These are phyloP conservation scores for Lacanobia oleracea DNA, from an alignment of 2,888 invertebrate genomes.

Conservation along the genomic window DNA sequence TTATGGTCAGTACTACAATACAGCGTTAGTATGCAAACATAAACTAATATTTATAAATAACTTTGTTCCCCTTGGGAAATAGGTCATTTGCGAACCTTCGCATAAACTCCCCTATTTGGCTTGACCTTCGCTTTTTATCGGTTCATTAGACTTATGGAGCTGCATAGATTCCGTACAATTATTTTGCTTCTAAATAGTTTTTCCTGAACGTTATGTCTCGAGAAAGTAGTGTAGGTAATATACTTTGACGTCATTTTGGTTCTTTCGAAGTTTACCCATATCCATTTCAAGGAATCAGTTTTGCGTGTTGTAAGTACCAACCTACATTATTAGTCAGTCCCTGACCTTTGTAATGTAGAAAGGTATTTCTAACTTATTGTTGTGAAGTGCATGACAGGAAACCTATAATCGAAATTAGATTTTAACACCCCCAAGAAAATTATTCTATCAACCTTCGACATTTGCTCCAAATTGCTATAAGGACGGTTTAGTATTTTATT, in stretches of 20 bases:
- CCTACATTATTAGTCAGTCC: constrained; percentile 52
- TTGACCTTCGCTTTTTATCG: constrained; percentile 56
- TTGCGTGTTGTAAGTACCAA: constrained; percentile 53
- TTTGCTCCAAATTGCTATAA: constrained; percentile 17
- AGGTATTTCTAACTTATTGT: constrained; percentile 31
- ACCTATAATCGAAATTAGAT: constrained; percentile 14
- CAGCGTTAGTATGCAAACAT: constrained; percentile 37
- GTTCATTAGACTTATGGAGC: constrained; percentile 40
- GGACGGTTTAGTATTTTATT: constrained; percentile 9
- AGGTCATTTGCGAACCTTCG: constrained; percentile 52
- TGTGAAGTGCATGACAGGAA: constrained; percentile 27
- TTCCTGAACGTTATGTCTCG: constrained; percentile 7
- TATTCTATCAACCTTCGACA: constrained; percentile 8
- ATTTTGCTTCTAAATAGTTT: constrained; percentile 18
- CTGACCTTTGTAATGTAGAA: constrained; percentile 53
- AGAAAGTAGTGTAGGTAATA: constrained; percentile 28
- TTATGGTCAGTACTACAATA: constrained; percentile 22
- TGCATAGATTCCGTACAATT: constrained; percentile 30
- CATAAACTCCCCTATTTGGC: constrained; percentile 28
- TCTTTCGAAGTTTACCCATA: constrained; percentile 42
- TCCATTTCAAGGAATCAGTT: constrained; percentile 53
- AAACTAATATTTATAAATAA: constrained; percentile 37
- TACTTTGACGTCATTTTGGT: constrained; percentile 28
- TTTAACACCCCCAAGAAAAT: constrained; percentile 3
- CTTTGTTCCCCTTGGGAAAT: constrained; percentile 44